Evolutionary conservation across 2,888 invertebrate genomes (phyloP), one percentile per base, ranked within the genome.

Genomic region (Sminthurinus aureus): DNA sequence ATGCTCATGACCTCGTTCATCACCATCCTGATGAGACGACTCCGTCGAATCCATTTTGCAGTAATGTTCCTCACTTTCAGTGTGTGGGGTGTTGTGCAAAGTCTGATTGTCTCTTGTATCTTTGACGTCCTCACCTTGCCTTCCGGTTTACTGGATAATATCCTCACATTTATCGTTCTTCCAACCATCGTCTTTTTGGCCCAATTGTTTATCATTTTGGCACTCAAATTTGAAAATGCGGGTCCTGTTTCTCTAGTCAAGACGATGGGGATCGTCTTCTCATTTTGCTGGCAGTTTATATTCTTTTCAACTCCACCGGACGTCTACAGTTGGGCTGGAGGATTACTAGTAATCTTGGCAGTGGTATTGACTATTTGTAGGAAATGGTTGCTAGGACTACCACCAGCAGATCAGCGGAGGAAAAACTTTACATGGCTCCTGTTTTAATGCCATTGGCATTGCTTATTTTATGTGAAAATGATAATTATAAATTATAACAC

Each of bases 221-320:
- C 86, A 4, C 76, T 88, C 24, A 84, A 85, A 82, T 86, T 79
- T 81, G 88, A 86, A 26, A 83, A 85, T 77, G 85, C 84, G 6
- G 87, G 87, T 24, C 85, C 85, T 13, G 85, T 87, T 9, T 81
- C 87, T 38, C 81, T 86, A 20, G 83, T 88, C 38, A 77, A 85
- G 66, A 86, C 85, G 22, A 82, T 82, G 38, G 86, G 87, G 77
- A 85, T 87, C 22, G 76, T 87, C 24, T 85, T 87, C 38, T 75
- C 85, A 24, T 87, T 87, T 73, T 22, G 85, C 11, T 87, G 87
- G 87, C 88, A 88, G 79, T 81, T 85, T 26, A 79, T 85, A 13
- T 86, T 86, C 38, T 84, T 87, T 58, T 75, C 82, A 22, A 83
- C 84, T 2, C 78, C 84, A 64, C 87, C 87, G 12, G 88, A 88